phyloP scores from a whole-genome alignment of 1,140 invertebrate species.

The Scaptomyza montana region DNA sequence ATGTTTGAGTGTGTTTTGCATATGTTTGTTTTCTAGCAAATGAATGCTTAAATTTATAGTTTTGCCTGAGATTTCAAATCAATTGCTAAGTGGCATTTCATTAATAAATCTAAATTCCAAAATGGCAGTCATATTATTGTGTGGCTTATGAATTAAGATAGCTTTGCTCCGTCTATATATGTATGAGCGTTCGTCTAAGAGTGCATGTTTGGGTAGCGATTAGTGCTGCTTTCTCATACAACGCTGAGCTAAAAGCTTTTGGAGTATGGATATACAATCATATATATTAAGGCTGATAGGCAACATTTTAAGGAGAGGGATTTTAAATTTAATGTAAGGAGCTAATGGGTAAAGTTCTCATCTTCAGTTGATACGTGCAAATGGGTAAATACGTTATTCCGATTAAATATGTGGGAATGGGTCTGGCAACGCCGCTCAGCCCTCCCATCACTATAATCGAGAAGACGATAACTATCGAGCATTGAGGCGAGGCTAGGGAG shows the following conservation, averaged over 20 bases:
- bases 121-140: slow-evolving; percentile 31
- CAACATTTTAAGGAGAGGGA: slow-evolving; percentile 4
- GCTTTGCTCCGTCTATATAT: neutral
- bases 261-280: neutral
- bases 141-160: slow-evolving; percentile 12
- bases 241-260: slow-evolving; percentile 16
- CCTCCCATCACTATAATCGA: too few species aligned
- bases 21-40: neutral
- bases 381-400: neutral
- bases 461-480: too few species aligned
- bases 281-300: slow-evolving; percentile 4
- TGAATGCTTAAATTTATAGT: slow-evolving; percentile 36
- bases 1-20: neutral
- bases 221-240: neutral
- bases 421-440: too few species aligned
- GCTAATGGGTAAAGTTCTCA: neutral
- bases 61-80: slow-evolving; percentile 44
- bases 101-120: slow-evolving; percentile 39
- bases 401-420: neutral
- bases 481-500: too few species aligned
- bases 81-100: slow-evolving; percentile 50
- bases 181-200: neutral
- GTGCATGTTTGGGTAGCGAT: slow-evolving; percentile 8
- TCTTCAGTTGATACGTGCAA: neutral
- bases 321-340: slow-evolving; percentile 18